These are phyloP conservation scores for Ophioninae sp. DNA, from an alignment of 2,888 invertebrate genomes.

Conservation along the genomic window DNA sequence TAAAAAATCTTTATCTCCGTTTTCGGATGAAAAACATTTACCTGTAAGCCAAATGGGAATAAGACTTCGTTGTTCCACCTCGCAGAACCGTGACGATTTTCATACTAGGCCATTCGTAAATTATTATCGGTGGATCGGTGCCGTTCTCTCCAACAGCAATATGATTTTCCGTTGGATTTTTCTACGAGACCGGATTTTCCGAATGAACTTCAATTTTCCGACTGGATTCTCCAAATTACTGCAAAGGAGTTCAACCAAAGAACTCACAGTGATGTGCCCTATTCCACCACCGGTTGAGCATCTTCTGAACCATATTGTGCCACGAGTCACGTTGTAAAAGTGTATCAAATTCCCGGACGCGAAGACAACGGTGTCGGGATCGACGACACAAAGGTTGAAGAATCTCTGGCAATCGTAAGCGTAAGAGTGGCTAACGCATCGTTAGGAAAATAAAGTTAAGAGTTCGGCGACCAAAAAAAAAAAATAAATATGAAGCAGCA, in stretches of 20 bases:
- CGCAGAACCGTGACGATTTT: conserved; percentile 88
- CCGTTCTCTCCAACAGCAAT: conserved; percentile 94
- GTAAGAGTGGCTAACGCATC: conserved; percentile 87
- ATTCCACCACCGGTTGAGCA: conserved; percentile 91
- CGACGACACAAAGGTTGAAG: conserved; percentile 90
- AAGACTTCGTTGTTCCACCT: conserved; percentile 89
- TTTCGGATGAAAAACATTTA: conserved; percentile 72
- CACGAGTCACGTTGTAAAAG: conserved; percentile 87
- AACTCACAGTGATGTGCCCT: conserved; percentile 88
- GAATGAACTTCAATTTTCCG: neutral
- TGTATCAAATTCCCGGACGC: conserved; percentile 91
- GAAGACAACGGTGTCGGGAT: conserved; percentile 89
- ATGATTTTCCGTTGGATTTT: conserved; percentile 85
- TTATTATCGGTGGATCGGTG: conserved; percentile 87
- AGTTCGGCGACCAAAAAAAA: neutral
- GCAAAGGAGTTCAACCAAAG: conserved; percentile 70
- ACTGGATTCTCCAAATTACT: neutral
- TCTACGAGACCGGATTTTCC: conserved; percentile 78
- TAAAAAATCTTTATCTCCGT: neutral
- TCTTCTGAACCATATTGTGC: conserved; percentile 87
- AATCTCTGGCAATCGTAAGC: conserved; percentile 92
- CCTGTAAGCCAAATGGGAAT: conserved; percentile 89
- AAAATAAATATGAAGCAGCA: neutral
- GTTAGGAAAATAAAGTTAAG: conserved; percentile 15
- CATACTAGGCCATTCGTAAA: conserved; percentile 93